These are phyloP conservation scores for Nipponacmea schrenckii DNA, from an alignment of 2,888 invertebrate genomes.

Conservation along the genomic window DNA sequence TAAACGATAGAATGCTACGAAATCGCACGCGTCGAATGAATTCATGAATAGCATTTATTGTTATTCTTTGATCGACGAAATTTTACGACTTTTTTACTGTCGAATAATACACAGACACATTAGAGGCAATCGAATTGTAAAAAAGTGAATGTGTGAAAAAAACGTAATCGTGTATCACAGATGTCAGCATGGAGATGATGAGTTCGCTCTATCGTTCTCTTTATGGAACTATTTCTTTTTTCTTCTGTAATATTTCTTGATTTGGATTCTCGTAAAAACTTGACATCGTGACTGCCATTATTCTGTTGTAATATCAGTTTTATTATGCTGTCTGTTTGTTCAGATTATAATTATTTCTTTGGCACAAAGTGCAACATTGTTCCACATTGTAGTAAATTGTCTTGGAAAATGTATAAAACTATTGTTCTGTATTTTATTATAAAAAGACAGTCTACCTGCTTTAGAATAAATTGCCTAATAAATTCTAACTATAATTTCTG, in stretches of 20 bases:
- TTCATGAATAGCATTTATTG: neutral
- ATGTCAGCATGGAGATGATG: neutral
- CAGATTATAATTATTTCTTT: neutral
- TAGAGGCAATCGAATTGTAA: neutral
- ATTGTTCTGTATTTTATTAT: too few relatives aligned
- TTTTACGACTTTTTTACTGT: neutral
- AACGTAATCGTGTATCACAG: neutral
- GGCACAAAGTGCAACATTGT: neutral
- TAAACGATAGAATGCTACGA: neutral
- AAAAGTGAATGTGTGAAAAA: neutral
- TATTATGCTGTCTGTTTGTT: neutral
- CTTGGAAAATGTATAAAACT: too few relatives aligned
- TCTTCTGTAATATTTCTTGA: neutral
- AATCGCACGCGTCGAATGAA: conserved; percentile 1
- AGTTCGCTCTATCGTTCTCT: neutral
- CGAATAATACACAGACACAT: neutral
- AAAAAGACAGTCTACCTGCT: too few relatives aligned
- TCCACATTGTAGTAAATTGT: neutral
- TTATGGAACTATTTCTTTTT: neutral
- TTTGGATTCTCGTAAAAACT: neutral
- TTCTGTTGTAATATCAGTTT: neutral
- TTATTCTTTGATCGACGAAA: neutral
- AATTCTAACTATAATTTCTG: too few relatives aligned
- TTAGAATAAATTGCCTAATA: too few relatives aligned
- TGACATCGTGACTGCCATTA: neutral